Conservation (phyloP, 2,888 invertebrate genomes). For the Conomelus anceps region DNA sequence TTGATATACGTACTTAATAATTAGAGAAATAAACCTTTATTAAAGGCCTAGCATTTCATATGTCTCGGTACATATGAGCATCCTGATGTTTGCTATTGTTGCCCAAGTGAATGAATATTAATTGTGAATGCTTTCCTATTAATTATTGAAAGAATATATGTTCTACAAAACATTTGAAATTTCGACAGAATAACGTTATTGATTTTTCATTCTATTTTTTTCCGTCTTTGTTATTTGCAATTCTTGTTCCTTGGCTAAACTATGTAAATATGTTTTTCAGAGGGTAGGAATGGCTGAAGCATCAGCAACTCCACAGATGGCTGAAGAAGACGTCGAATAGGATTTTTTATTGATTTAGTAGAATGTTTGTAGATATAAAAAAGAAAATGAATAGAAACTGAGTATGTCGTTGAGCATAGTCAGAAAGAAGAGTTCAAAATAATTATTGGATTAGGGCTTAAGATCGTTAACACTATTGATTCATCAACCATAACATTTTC, state of each 20-base stretch:
- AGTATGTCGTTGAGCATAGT: background rate
- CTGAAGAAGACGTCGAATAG: slow-evolving; percentile 5
- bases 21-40: too few relatives aligned
- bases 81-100: too few relatives aligned
- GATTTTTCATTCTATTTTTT: too few relatives aligned
- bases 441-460: background rate
- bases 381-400: background rate
- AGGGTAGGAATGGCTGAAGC: background rate
- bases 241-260: background rate
- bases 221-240: too few relatives aligned
- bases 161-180: too few relatives aligned
- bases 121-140: too few relatives aligned
- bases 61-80: too few relatives aligned
- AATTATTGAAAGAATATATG: too few relatives aligned
- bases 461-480: background rate
- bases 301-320: background rate
- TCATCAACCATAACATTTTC: background rate
- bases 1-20: too few relatives aligned
- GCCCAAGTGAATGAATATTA: too few relatives aligned
- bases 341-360: background rate
- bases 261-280: background rate
- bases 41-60: too few relatives aligned
- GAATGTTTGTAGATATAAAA: background rate
- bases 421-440: background rate
- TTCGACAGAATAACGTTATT: too few relatives aligned